Percentiles rank a stretch among this genome's conserved stretches.
These are phyloP conservation scores for Pluvialis apricaria DNA, from an alignment of 2,113 vertebrate species.

Conservation along the genomic window DNA sequence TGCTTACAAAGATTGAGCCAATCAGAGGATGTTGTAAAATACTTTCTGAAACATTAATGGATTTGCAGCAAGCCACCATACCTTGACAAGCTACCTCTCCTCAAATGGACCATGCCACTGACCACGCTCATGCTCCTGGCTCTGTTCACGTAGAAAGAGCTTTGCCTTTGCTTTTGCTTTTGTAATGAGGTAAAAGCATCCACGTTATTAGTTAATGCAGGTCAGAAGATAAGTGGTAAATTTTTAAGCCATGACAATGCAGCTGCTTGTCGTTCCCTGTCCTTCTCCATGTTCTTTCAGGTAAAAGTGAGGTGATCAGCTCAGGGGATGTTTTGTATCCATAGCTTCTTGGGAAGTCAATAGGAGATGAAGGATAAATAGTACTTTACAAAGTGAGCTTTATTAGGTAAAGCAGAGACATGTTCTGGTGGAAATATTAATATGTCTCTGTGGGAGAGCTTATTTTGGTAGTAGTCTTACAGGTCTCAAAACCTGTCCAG, in stretches of 20 bases:
- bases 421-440: neutral
- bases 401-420: neutral
- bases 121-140: neutral
- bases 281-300: neutral
- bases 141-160: neutral
- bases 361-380: neutral
- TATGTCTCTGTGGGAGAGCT: neutral
- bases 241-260: neutral
- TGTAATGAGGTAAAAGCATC: neutral
- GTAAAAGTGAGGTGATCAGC: neutral
- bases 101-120: neutral
- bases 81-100: neutral
- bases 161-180: neutral
- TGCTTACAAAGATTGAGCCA: neutral
- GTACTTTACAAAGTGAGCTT: neutral
- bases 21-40: conserved; percentile 24
- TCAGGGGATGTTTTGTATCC: neutral
- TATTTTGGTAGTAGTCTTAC: neutral
- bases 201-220: accelerated
- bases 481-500: neutral
- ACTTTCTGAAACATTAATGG: conserved; percentile 48
- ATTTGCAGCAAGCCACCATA: conserved; percentile 23
- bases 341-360: neutral
- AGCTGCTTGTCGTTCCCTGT: neutral
- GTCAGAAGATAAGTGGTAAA: neutral